These are phyloP conservation scores for Radopholus similis DNA, from an alignment of 1,140 invertebrate genomes.

Conservation along the genomic window DNA sequence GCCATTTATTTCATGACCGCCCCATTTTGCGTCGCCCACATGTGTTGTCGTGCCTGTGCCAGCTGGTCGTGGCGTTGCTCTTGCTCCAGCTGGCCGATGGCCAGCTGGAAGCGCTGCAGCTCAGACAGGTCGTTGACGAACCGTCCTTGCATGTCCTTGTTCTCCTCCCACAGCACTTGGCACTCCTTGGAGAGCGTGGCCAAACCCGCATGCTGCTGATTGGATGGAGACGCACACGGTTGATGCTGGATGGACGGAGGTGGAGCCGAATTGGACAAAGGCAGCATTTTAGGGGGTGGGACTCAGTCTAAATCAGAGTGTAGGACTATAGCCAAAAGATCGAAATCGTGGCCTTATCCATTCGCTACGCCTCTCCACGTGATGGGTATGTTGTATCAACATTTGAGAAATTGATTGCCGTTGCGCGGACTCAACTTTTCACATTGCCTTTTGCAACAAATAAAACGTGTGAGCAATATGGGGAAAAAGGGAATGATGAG, in stretches of 20 bases:
- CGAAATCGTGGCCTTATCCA: no score
- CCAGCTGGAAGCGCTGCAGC: constrained; percentile 50
- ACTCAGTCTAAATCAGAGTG: no score
- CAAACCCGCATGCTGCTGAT: constrained; percentile 7
- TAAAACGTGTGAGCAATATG: no score
- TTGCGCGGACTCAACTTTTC: no score
- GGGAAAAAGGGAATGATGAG: no score
- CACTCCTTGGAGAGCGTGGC: constrained; percentile 49
- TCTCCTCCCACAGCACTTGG: constrained; percentile 57
- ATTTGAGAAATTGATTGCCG: no score
- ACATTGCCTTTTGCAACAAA: no score
- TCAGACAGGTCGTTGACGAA: constrained; percentile 55
- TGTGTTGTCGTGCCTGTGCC: constrained; percentile 28
- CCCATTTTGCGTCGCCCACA: constrained; percentile 6
- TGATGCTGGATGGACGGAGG: constrained; percentile 3
- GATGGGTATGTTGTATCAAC: no score
- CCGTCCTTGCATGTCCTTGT: constrained; percentile 58
- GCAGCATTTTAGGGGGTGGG: no score
- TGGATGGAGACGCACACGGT: background rate
- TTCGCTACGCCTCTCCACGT: no score
- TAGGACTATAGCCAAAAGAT: no score
- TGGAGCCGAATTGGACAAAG: background rate
- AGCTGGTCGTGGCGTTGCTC: constrained; percentile 47
- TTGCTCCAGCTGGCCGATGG: constrained; percentile 48
- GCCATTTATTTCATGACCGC: background rate